Evolutionary conservation across 2,113 vertebrate species (phyloP).

Genomic region (Entelurus aequoreus): DNA sequence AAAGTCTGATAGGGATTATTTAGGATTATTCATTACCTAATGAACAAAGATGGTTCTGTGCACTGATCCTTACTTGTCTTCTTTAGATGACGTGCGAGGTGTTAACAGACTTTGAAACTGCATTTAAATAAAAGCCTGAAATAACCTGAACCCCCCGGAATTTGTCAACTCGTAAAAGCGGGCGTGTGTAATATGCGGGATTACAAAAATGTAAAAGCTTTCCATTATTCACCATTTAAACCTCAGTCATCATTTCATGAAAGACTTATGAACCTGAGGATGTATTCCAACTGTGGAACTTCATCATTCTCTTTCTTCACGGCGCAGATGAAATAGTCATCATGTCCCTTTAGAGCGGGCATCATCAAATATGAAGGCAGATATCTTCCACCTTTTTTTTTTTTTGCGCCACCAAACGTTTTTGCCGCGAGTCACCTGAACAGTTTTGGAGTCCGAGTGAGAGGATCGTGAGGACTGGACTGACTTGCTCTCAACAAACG

Average conservation of each 20-base stretch:
- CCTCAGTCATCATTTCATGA: constrained; percentile 3
- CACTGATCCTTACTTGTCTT: no score
- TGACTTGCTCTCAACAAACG: no score
- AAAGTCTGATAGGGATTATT: no score
- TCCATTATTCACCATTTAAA: not conserved
- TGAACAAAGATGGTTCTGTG: no score
- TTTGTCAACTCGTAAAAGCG: not conserved
- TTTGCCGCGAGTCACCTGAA: constrained; percentile 10
- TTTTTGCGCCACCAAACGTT: constrained; percentile 17
- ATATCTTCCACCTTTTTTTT: constrained; percentile 7
- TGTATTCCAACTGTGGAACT: not conserved
- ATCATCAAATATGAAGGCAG: constrained; percentile 30
- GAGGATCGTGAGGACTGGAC: no score
- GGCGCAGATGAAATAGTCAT: constrained; percentile 39
- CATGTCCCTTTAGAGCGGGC: constrained; percentile 16
- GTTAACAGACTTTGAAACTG: no score
- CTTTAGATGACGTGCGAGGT: no score
- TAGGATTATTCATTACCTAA: no score
- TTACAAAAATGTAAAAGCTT: not conserved
- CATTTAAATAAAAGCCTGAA: no score
- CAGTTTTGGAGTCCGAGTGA: not conserved
- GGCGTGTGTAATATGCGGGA: not conserved
- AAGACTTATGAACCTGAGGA: constrained; percentile 4
- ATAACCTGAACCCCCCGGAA: no score
- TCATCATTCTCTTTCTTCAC: constrained; percentile 14